Evolutionary conservation across 2,888 invertebrate species (phyloP).

Genomic region (Apamea sordens): DNA sequence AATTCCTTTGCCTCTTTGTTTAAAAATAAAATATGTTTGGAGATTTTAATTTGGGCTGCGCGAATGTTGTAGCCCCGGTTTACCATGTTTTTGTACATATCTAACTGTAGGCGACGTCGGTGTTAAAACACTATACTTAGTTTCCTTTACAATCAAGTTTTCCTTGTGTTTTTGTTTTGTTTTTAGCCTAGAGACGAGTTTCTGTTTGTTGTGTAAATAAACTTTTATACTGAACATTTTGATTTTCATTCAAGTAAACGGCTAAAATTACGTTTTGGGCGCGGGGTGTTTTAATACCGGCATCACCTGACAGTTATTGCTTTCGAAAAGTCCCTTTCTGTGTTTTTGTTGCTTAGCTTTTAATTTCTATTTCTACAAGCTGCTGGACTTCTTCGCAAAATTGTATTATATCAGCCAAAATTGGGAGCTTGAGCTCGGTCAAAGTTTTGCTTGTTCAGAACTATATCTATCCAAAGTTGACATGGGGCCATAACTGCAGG

Average conservation of each 20-base stretch:
- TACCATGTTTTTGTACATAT: slow-evolving; percentile 50
- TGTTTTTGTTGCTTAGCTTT: slow-evolving; percentile 11
- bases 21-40: slow-evolving; percentile 60
- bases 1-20: slow-evolving; percentile 52
- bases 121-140: slow-evolving; percentile 81
- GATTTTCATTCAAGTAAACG: slow-evolving; percentile 67
- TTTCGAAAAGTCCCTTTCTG: slow-evolving; percentile 1
- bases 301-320: slow-evolving; percentile 79
- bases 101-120: slow-evolving; percentile 81
- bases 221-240: slow-evolving; percentile 68
- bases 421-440: background rate
- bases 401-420: slow-evolving; percentile 6
- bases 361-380: background rate
- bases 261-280: slow-evolving; percentile 24
- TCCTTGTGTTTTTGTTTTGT: slow-evolving; percentile 70
- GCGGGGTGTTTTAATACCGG: slow-evolving; percentile 84
- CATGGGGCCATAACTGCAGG: slow-evolving; percentile 76
- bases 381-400: background rate
- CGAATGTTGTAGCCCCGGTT: slow-evolving; percentile 26
- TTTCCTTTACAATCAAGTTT: slow-evolving; percentile 64
- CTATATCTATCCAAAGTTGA: slow-evolving; percentile 42
- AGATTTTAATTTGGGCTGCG: slow-evolving; percentile 54
- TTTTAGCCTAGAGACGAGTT: slow-evolving; percentile 63
- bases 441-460: slow-evolving; percentile 21
- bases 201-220: slow-evolving; percentile 77